Base-by-base conservation (phyloP, 92 coral and sea anemone species). In the Phenganax subtilis region DNA sequence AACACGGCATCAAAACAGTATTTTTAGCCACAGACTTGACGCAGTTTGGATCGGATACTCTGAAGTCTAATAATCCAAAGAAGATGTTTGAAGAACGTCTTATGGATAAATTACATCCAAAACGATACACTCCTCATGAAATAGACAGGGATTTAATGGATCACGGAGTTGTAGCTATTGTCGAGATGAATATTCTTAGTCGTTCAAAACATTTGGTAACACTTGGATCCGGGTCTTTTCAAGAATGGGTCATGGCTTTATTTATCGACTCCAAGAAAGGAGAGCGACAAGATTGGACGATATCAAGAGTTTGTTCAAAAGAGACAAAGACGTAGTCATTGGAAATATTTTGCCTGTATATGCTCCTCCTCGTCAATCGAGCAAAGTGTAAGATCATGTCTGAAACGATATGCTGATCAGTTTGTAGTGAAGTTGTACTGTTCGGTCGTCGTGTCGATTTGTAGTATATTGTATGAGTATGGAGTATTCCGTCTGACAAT, bases 141-240 rank as follows among this genome's bases (percentile, higher is more conserved):
- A 88, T 58, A 16, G 89, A 90, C 75, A 85, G 89, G 52, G 53
- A 86, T 11, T 72, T 84, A 10, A 84, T 77, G 87, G 98, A 94
- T 85, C 89, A 90, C 55, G 98, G 98, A 17, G 96, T 92, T 3
- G 97, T 94, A 11, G 98, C 98, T 7, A 89, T 94, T 20, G 91
- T 88, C 25, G 97, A 94, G 59, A 94, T 90, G 98, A 94, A 94
- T 75, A 77, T 94, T 47, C 84, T 94, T 0, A 85, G 82, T 80
- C 87, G 86, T 11, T 89, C 96, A 52, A 84, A 86, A 16, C 98
- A 94, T 76, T 85, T 94, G 54, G 80, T 94, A 72, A 94, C 98
- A 1, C 71, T 94, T 67, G 98, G 98, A 12, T 92, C 98, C 10
- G 98, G 98, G 20, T 90, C 97, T 75, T 94, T 94, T 79, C 98